Percentiles rank a stretch among this genome's conserved stretches.
Evolutionary conservation across 2,888 invertebrate genomes (phyloP).

Genomic region (Mythimna albipuncta): DNA sequence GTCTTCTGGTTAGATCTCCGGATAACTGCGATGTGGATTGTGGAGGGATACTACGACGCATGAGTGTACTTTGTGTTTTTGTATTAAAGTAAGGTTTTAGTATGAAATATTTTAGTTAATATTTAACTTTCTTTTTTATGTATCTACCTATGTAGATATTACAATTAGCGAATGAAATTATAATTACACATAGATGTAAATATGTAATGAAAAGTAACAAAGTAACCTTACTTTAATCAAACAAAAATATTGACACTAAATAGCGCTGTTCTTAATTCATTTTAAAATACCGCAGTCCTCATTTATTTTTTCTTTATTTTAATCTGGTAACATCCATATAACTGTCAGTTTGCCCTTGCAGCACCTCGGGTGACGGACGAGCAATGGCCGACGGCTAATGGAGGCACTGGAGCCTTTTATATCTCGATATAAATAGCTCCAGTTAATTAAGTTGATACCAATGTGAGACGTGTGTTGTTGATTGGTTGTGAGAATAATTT

Average conservation of each 20-base stretch:
- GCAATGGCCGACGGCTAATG: slow-evolving; percentile 31
- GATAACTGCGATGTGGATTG: no score
- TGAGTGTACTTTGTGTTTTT: no score
- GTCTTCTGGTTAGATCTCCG: no score
- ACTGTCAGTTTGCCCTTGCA: slow-evolving; percentile 1
- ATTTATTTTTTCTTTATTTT: slow-evolving; percentile 1
- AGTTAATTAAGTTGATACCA: slow-evolving; percentile 27
- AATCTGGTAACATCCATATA: slow-evolving; percentile 5
- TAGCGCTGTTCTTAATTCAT: neutral
- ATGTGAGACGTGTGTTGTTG: neutral
- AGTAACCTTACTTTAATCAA: no score
- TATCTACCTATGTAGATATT: no score
- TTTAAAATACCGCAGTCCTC: neutral
- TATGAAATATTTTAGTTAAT: no score
- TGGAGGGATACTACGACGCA: no score
- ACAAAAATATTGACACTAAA: neutral
- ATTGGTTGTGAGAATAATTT: neutral
- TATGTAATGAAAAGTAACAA: no score
- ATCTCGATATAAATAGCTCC: slow-evolving; percentile 29
- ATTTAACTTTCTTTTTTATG: no score
- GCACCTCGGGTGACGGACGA: slow-evolving; percentile 27
- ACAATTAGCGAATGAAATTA: no score
- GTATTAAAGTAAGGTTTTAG: no score
- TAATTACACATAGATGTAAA: no score
- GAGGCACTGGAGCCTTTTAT: slow-evolving; percentile 3